Evolutionary conservation across 2,888 invertebrate genomes (phyloP).

Genomic region (Epirrita christyi): DNA sequence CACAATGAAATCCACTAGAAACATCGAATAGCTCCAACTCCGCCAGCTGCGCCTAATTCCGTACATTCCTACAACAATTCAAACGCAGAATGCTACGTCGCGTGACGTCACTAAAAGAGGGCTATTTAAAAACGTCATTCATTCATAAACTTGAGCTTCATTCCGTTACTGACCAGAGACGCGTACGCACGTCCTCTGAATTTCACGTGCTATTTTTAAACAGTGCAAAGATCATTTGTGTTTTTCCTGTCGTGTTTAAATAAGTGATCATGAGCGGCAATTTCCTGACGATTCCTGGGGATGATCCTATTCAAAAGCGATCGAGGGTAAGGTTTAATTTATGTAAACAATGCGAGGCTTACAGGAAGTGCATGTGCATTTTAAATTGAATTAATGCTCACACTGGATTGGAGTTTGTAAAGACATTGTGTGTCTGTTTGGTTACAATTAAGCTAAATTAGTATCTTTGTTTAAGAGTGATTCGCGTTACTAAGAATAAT

Average conservation of each 20-base stretch:
- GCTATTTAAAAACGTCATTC: constrained; percentile 79
- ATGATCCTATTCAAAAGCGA: constrained; percentile 68
- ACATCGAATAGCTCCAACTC: constrained; percentile 29
- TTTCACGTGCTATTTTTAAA: constrained; percentile 49
- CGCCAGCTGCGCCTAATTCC: constrained; percentile 40
- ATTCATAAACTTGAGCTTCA: constrained; percentile 74
- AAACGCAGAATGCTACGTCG: constrained; percentile 63
- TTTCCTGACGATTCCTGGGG: constrained; percentile 77
- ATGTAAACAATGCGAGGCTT: constrained; percentile 25
- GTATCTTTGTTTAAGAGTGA: too few species aligned
- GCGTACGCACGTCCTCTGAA: constrained; percentile 67
- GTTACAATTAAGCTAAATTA: not conserved
- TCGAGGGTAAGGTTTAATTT: constrained; percentile 69
- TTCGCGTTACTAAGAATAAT: not conserved
- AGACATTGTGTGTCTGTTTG: not conserved
- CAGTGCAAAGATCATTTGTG: constrained; percentile 47
- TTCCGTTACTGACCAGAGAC: constrained; percentile 60
- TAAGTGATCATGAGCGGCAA: constrained; percentile 78
- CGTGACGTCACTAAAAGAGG: constrained; percentile 57
- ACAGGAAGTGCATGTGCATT: constrained; percentile 19
- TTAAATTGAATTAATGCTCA: constrained; percentile 26
- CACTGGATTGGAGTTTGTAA: constrained; percentile 1
- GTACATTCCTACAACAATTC: constrained; percentile 64
- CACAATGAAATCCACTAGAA: constrained; percentile 16
- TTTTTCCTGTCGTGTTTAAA: constrained; percentile 42